phyloP scores from a whole-genome alignment of 2,888 invertebrate species.

The Aricia artaxerxes region DNA sequence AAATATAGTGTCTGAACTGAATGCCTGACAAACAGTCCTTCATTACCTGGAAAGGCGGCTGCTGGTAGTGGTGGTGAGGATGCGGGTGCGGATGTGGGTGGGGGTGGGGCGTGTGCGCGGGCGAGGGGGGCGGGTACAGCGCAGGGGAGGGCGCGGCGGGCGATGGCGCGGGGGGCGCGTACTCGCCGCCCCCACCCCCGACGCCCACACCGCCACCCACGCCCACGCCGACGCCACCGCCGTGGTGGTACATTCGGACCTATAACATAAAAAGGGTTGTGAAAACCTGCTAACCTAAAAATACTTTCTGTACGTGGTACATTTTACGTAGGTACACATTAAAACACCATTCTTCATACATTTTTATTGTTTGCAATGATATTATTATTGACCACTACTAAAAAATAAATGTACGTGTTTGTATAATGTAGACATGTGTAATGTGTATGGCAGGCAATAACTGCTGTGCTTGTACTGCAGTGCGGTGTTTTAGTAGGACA shows the following conservation, averaged over 20 bases:
- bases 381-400: no score
- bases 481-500: no score
- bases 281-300: no score
- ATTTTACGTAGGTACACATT: no score
- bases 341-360: no score
- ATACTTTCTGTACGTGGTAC: no score
- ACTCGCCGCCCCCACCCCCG: slow-evolving; percentile 53
- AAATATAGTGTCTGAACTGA: no score
- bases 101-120: slow-evolving; percentile 73
- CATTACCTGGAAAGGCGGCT: slow-evolving; percentile 70
- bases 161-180: slow-evolving; percentile 66
- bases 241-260: slow-evolving; percentile 84
- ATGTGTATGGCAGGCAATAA: no score
- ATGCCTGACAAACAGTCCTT: neutral
- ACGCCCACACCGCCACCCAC: slow-evolving; percentile 54
- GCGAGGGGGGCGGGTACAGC: slow-evolving; percentile 74
- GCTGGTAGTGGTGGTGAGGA: slow-evolving; percentile 64
- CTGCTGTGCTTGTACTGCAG: no score
- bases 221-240: slow-evolving; percentile 53
- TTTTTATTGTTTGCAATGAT: no score
- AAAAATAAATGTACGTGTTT: no score
- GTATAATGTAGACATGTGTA: no score
- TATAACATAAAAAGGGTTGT: slow-evolving; percentile 46
- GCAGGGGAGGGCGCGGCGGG: slow-evolving; percentile 73
- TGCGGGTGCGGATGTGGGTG: slow-evolving; percentile 53